phyloP scores from a whole-genome alignment of 2,888 invertebrate genomes.

The Itoplectis maculator region DNA sequence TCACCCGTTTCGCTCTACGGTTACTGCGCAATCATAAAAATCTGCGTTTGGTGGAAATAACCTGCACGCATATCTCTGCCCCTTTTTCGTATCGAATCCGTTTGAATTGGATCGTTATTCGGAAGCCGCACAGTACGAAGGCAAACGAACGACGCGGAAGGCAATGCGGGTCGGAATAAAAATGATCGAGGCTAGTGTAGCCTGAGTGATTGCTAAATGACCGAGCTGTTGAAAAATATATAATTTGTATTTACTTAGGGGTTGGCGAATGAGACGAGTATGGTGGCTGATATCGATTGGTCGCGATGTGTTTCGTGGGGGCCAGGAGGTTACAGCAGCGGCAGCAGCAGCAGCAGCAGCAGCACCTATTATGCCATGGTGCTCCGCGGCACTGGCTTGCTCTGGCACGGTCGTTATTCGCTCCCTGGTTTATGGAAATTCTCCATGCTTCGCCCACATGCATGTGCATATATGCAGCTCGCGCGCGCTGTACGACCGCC shows the following conservation, averaged over 20 bases:
- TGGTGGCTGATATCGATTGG: slow-evolving; percentile 52
- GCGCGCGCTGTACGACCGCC: neutral
- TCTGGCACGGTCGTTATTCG: slow-evolving; percentile 52
- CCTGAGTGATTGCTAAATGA: neutral
- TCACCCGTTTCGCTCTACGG: slow-evolving; percentile 11
- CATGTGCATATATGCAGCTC: slow-evolving; percentile 4
- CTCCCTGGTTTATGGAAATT: slow-evolving; percentile 62
- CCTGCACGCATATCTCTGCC: slow-evolving; percentile 23
- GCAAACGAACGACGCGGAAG: slow-evolving; percentile 29
- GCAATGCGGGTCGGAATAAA: slow-evolving; percentile 13
- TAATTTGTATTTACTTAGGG: slow-evolving; percentile 12
- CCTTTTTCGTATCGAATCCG: slow-evolving; percentile 2
- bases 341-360: no score
- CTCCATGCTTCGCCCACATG: slow-evolving; percentile 39
- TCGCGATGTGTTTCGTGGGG: slow-evolving; percentile 48
- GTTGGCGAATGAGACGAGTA: slow-evolving; percentile 4
- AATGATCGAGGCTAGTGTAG: neutral
- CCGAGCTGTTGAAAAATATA: neutral
- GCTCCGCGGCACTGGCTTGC: slow-evolving; percentile 40
- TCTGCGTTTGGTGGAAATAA: slow-evolving; percentile 26
- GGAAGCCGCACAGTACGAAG: slow-evolving; percentile 16
- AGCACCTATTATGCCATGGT: slow-evolving; percentile 53
- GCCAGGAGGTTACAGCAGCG: slow-evolving; percentile 35
- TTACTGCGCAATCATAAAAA: slow-evolving; percentile 28
- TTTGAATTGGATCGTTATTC: slow-evolving; percentile 52